Percentiles rank a stretch among this genome's conserved stretches.
These are phyloP conservation scores for Hylomyscus alleni DNA, from an alignment of 2,797 vertebrate genomes.

Conservation along the genomic window DNA sequence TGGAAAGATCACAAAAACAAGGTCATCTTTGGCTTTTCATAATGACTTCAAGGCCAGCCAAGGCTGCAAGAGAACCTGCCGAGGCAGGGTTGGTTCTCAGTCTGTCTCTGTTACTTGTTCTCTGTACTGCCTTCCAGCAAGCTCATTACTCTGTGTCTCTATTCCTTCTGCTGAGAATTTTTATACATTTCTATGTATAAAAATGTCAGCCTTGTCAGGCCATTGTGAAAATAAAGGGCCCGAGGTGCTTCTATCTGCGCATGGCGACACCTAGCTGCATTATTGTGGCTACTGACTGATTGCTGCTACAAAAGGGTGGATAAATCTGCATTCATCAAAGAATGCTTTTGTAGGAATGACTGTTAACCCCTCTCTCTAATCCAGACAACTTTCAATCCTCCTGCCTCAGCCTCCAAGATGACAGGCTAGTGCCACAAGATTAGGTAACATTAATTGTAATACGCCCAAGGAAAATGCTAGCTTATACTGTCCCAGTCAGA, in stretches of 20 bases:
- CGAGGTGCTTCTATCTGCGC: neutral
- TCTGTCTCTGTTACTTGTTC: neutral
- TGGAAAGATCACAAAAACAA: neutral
- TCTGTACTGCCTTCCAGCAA: neutral
- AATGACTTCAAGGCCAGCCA: neutral
- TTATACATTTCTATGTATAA: no score
- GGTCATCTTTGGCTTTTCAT: neutral
- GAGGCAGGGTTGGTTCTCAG: neutral
- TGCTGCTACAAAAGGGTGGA: no score
- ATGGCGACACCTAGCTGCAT: neutral
- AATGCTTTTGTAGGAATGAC: neutral
- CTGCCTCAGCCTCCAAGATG: neutral
- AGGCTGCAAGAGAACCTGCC: neutral
- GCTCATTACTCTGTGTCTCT: neutral
- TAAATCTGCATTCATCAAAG: neutral
- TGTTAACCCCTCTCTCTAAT: neutral
- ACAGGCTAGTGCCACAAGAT: neutral
- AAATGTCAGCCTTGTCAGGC: neutral
- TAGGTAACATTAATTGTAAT: neutral
- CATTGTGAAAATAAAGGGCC: neutral
- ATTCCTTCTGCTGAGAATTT: constrained; percentile 41
- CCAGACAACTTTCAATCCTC: neutral
- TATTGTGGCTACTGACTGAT: neutral
- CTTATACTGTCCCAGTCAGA: neutral
- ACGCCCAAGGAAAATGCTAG: neutral